These are phyloP conservation scores for Spodoptera exigua DNA, from an alignment of 2,888 invertebrate species.

Conservation along the genomic window DNA sequence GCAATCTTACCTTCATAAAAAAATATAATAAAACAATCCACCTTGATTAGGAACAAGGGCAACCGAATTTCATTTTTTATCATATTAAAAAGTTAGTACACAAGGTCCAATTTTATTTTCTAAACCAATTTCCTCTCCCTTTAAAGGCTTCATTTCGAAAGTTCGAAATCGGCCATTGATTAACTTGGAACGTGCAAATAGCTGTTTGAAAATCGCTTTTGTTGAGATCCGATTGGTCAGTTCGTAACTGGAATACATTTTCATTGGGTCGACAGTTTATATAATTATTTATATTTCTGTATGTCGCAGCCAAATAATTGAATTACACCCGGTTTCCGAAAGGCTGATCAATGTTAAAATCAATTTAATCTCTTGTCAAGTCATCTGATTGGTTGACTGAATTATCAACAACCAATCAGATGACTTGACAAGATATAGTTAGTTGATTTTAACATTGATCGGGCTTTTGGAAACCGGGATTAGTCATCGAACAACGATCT, in stretches of 20 bases:
- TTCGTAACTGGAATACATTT: conserved; percentile 45
- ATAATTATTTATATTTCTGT: conserved; percentile 47
- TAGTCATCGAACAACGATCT: too few relatives aligned
- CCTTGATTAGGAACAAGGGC: conserved; percentile 35
- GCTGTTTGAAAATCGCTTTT: conserved; percentile 54
- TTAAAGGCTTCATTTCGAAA: conserved; percentile 54
- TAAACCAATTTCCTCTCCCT: conserved; percentile 59
- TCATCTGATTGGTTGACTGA: too few relatives aligned
- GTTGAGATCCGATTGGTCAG: conserved; percentile 53
- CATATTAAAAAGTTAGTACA: conserved; percentile 60
- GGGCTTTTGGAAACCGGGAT: too few relatives aligned
- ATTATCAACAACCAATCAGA: too few relatives aligned
- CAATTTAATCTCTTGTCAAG: too few relatives aligned
- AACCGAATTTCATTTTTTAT: conserved; percentile 55
- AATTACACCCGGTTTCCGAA: too few relatives aligned
- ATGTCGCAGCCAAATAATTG: conserved; percentile 3
- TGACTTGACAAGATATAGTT: too few relatives aligned
- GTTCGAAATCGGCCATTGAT: conserved; percentile 60
- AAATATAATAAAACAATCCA: conserved; percentile 31
- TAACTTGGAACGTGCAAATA: conserved; percentile 61
- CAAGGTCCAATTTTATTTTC: conserved; percentile 50
- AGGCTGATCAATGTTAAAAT: too few relatives aligned
- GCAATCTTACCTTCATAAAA: conserved; percentile 16
- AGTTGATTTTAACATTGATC: too few relatives aligned
- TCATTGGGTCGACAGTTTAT: conserved; percentile 33